phyloP scores from a whole-genome alignment of 2,797 vertebrate genomes.

The Ispidina picta region DNA sequence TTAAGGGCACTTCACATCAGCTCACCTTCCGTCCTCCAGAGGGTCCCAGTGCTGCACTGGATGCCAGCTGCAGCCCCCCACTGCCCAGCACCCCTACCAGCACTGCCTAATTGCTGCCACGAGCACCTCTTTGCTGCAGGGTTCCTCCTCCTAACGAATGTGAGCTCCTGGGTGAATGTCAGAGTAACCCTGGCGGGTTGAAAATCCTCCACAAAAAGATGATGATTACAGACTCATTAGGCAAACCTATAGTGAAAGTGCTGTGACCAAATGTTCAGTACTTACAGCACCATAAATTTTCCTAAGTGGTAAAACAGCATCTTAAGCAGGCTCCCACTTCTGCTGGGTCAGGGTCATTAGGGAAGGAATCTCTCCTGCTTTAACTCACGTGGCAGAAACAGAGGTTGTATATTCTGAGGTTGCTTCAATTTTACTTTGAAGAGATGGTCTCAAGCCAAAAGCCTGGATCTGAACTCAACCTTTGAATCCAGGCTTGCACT shows the following conservation, averaged over 20 bases:
- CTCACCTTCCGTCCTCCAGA: neutral
- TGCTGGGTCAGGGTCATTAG: constrained; percentile 9
- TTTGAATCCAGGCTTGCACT: neutral
- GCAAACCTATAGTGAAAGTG: constrained; percentile 32
- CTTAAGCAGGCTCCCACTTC: constrained; percentile 1
- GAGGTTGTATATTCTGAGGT: neutral
- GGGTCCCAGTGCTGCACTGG: neutral
- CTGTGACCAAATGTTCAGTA: constrained; percentile 56
- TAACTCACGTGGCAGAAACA: neutral
- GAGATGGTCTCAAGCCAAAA: neutral
- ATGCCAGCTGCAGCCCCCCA: neutral
- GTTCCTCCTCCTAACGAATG: neutral
- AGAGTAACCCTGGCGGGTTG: neutral
- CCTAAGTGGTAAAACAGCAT: constrained; percentile 50
- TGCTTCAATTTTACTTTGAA: neutral
- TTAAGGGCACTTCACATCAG: neutral
- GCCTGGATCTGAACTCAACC: neutral
- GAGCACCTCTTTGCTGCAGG: neutral
- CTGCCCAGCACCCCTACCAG: neutral
- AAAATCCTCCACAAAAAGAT: constrained; percentile 30
- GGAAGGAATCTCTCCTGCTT: neutral
- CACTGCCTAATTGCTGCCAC: neutral
- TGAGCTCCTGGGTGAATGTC: neutral
- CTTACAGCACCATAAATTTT: constrained; percentile 61
- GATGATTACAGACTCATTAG: constrained; percentile 63